Base-by-base conservation (phyloP, 2,888 invertebrate species). In the Augochlorella aurata region DNA sequence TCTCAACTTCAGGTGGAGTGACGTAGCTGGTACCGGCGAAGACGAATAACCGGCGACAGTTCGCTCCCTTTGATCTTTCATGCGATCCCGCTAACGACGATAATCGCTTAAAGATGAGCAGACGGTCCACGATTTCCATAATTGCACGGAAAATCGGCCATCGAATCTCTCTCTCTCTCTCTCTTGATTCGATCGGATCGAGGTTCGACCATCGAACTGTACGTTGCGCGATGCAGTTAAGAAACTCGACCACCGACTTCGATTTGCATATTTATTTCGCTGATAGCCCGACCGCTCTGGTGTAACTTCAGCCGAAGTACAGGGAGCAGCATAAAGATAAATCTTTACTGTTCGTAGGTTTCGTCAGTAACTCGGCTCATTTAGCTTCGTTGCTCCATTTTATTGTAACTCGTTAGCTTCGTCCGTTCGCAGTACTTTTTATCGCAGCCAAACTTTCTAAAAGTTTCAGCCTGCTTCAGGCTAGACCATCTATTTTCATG, bases 1-100 rank as follows among this genome's bases (percentile, higher is more conserved):
- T 84, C 82, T 81, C 70, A 74, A 77, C 79, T 81, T 80, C 77
- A 84, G 84, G 58, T 74, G 58, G 68, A 81, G 77, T 44, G 83
- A 79, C 78, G 78, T 72, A 77, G 49, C 68, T 49, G 72, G 61
- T 52, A 67, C 45, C 61, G 65, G 18, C 14, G 67, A 65, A 83
- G 79, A 77, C 63, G 63, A 75, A 83, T 75, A 70, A 66, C 47
- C 77, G 2, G 18, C 29, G 50, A 73, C 52, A 16, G 65, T 76
- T 24, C 47, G 50, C 38, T 77, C 77, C 52, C 61, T 58, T 71
- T 63, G 49, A 61, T 72, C 71, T 52, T 69, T 14, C 14, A 12
- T 49, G 44, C 50, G 65, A 69, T 58, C 21, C 50, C 69, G 66
- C 65, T 58, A 80, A 80, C 52, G 21, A 76, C 24, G 74, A 71